Conservation (phyloP, 1,140 invertebrate species). For the Notospermus geniculatus region DNA sequence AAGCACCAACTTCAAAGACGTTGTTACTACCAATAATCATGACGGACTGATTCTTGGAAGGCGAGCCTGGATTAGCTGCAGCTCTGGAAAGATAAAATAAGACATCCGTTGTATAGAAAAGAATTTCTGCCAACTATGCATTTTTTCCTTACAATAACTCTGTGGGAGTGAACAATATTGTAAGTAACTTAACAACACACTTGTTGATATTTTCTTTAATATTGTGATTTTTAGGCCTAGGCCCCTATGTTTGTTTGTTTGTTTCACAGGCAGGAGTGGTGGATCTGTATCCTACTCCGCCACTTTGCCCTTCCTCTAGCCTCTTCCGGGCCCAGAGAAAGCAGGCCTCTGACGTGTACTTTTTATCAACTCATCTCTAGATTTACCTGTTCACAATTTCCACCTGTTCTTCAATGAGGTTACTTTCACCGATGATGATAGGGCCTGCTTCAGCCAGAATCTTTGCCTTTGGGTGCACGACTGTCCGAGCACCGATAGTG, state of each 20-base stretch:
- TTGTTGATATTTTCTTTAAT: too few species aligned
- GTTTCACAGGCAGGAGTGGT: too few species aligned
- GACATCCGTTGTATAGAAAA: not conserved
- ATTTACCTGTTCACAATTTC: slow-evolving; percentile 73
- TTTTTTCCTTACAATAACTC: too few species aligned
- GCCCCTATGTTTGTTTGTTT: too few species aligned
- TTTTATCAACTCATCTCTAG: not conserved
- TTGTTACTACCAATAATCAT: slow-evolving; percentile 91
- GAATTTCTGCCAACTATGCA: too few species aligned
- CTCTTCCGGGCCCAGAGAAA: too few species aligned
- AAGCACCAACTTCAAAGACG: slow-evolving; percentile 78
- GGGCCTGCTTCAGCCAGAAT: slow-evolving; percentile 93
- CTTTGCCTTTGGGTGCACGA: slow-evolving; percentile 88
- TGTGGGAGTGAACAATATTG: too few species aligned
- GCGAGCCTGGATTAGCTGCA: too few species aligned
- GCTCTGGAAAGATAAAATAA: slow-evolving; percentile 29
- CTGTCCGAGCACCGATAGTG: slow-evolving; percentile 80
- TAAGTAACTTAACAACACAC: too few species aligned
- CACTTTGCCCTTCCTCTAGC: too few species aligned
- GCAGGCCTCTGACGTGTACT: not conserved
- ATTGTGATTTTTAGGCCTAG: too few species aligned
- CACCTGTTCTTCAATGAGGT: slow-evolving; percentile 91
- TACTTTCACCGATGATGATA: slow-evolving; percentile 91
- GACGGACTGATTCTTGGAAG: slow-evolving; percentile 33
- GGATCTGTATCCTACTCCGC: too few species aligned